Evolutionary conservation across 2,113 vertebrate species (phyloP).

Genomic region (Glaucidium brasilianum): DNA sequence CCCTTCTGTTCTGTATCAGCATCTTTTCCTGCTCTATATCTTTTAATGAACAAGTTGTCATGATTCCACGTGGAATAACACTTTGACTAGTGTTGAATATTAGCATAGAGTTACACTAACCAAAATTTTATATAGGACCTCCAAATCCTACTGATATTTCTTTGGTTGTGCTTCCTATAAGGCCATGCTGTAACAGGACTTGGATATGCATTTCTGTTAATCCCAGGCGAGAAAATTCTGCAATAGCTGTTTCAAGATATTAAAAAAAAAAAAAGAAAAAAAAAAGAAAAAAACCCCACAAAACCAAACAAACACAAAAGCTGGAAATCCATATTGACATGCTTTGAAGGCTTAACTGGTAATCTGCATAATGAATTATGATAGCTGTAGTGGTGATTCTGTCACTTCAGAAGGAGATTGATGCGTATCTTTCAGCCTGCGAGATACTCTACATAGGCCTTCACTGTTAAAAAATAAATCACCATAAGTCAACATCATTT

Average conservation of each 20-base stretch:
- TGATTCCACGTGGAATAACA: not conserved
- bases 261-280: not conserved
- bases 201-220: not conserved
- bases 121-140: not conserved
- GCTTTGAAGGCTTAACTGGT: not conserved
- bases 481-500: not conserved
- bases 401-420: not conserved
- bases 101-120: not conserved
- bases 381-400: not conserved
- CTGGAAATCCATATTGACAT: not conserved
- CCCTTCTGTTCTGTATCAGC: not conserved
- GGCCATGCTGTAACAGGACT: not conserved
- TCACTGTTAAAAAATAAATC: not conserved
- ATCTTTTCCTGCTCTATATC: not conserved
- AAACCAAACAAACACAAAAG: no score
- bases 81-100: not conserved
- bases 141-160: not conserved
- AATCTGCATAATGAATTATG: not conserved
- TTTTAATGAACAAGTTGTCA: not conserved
- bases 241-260: rapidly evolving
- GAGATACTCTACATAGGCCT: not conserved
- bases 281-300: not conserved
- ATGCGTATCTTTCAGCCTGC: not conserved
- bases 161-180: not conserved
- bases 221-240: not conserved